Evolutionary conservation across 1,140 invertebrate species (phyloP).

Genomic region (Saxidomus purpurata): DNA sequence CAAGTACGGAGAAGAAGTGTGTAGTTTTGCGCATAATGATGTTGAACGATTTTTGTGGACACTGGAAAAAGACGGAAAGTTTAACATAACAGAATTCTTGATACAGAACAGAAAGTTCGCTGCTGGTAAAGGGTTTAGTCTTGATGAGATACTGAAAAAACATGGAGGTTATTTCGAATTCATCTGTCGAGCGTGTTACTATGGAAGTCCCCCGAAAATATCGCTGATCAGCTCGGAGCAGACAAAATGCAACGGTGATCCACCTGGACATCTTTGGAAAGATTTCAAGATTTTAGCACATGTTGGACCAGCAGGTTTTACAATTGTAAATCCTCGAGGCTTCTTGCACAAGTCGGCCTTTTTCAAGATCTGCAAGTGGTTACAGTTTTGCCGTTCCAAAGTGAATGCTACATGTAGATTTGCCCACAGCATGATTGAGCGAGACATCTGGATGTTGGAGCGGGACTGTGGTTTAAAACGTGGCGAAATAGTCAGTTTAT

Average conservation of each 20-base stretch:
- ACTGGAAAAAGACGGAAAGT: conserved; percentile 81
- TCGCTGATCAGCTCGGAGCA: conserved; percentile 61
- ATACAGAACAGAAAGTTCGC: conserved; percentile 72
- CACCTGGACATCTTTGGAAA: conserved; percentile 75
- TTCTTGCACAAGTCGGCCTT: conserved; percentile 81
- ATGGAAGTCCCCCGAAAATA: conserved; percentile 70
- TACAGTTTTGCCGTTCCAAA: conserved; percentile 76
- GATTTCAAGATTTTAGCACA: conserved; percentile 78
- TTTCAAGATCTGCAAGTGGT: conserved; percentile 81
- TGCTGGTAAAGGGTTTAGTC: conserved; percentile 65
- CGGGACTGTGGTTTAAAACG: conserved; percentile 77
- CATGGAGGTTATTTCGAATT: conserved; percentile 80
- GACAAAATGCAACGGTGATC: conserved; percentile 68
- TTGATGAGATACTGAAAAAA: conserved; percentile 74
- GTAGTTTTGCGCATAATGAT: conserved; percentile 83
- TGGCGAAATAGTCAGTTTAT: conserved; percentile 77
- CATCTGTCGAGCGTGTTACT: conserved; percentile 81
- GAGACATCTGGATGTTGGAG: conserved; percentile 83
- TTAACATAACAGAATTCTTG: conserved; percentile 81
- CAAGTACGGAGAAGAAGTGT: conserved; percentile 75
- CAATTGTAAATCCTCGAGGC: conserved; percentile 75
- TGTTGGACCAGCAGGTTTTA: conserved; percentile 73
- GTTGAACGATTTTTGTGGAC: conserved; percentile 82
- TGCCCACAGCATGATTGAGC: conserved; percentile 83
- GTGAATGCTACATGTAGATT: conserved; percentile 75